Evolutionary conservation across 2,888 invertebrate genomes (phyloP).

Genomic region (Cephalotes varians): DNA sequence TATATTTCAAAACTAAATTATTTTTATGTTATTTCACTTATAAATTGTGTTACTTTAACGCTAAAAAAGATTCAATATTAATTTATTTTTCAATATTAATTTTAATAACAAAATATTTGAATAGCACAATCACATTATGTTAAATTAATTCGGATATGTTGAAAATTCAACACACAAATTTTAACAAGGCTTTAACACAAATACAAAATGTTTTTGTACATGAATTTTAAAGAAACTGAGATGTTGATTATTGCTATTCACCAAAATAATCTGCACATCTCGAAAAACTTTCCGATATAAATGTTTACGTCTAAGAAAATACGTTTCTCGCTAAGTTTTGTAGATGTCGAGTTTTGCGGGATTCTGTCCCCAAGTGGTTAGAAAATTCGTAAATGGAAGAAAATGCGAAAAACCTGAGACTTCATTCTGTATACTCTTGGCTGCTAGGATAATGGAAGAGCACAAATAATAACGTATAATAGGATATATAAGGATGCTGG

Average conservation of each 20-base stretch:
- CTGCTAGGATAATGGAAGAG: not conserved
- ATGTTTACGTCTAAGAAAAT: not conserved
- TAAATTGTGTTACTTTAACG: no score
- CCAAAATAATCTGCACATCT: not conserved
- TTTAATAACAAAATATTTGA: no score
- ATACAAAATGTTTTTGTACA: no score
- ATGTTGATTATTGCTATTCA: not conserved
- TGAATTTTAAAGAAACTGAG: no score
- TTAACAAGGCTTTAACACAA: no score
- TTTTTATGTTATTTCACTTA: no score
- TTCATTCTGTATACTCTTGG: not conserved
- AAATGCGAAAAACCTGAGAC: not conserved
- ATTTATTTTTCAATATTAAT: no score
- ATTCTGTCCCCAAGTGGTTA: not conserved
- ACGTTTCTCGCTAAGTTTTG: not conserved
- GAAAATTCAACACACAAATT: no score
- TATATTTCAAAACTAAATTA: no score
- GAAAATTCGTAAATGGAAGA: not conserved
- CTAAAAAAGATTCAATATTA: no score
- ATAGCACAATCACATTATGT: no score
- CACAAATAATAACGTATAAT: not conserved
- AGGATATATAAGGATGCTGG: not conserved
- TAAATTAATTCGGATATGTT: no score
- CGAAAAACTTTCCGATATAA: not conserved
- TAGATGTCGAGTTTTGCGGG: not conserved